Evolutionary conservation across 2,888 invertebrate genomes (phyloP), one percentile per base, ranked within the genome.

Genomic region (Conops quadrifasciatus): DNA sequence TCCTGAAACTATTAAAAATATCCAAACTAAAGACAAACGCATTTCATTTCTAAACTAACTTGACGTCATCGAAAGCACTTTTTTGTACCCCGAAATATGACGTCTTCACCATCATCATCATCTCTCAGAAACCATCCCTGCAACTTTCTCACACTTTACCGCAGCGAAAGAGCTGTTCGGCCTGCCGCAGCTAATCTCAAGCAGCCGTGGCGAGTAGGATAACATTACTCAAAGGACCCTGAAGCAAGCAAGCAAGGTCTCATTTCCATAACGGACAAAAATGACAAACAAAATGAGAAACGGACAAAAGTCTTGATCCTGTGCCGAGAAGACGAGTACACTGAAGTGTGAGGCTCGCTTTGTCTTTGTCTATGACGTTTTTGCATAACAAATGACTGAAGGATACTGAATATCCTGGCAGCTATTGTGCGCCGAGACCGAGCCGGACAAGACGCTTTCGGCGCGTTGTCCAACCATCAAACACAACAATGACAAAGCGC

Each of bases 391-490:
- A 67, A 62, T 16, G 36, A n/a, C 60, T 43, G 43, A 30, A 62
- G 62, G 51, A 60, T 24, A 47, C 26, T 36, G 36, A 49, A 16
- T n/a, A 30, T 19, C 47, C 59, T 59, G 24, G 67, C 47, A 30
- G 16, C 47, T n/a, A 51, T 71, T 66, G 71, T 66, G 60, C 36
- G 51, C 60, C 56, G 49, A 49, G 11, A 62, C 66, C 51, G 60
- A 45, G 7, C 51, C 49, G 71, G 67, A 66, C 71, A 62, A 56
- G 67, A n/a, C 43, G 36, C 36, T 36, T 36, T 36, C 36, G 30
- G 7, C 67, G 71, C 62, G 67, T 62, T 71, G 67, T 67, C 67
- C 71, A 67, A 67, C 71, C 26, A 47, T 45, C 67, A 67, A 67
- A 67, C 26, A 30, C 47, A 62, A 67, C 67, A 71, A 67, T 71